These are phyloP conservation scores for Atherinomorus stipes DNA, from an alignment of 2,113 vertebrate genomes.

Conservation along the genomic window DNA sequence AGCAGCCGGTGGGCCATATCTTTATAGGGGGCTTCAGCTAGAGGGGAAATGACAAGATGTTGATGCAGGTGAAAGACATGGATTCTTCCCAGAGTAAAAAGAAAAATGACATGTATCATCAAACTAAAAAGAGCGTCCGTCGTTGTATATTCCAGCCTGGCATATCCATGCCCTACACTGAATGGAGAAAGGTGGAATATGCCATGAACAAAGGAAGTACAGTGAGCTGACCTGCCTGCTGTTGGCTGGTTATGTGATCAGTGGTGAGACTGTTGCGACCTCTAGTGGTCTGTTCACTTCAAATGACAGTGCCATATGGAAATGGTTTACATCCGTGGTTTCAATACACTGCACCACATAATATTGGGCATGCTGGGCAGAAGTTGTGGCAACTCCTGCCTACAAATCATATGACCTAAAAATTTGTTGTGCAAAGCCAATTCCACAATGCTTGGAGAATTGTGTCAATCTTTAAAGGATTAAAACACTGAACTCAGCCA, in stretches of 20 bases:
- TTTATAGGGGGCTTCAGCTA: slow-evolving; percentile 52
- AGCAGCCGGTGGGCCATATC: slow-evolving; percentile 44
- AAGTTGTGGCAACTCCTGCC: slow-evolving; percentile 71
- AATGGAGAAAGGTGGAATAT: not conserved
- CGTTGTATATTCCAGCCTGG: not conserved
- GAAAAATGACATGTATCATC: not conserved
- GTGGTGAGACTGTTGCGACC: slow-evolving; percentile 64
- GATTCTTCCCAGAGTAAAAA: slow-evolving; percentile 21
- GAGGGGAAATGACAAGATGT: slow-evolving; percentile 33
- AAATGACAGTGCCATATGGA: slow-evolving; percentile 65
- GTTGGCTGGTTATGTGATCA: slow-evolving; percentile 25
- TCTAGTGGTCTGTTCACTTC: slow-evolving; percentile 53
- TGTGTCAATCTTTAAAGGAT: slow-evolving; percentile 40
- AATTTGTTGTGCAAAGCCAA: slow-evolving; percentile 49
- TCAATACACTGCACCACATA: slow-evolving; percentile 69
- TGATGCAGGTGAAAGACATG: slow-evolving; percentile 57
- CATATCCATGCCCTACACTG: not conserved
- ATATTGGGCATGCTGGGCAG: slow-evolving; percentile 75
- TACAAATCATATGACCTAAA: slow-evolving; percentile 67
- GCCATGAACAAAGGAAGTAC: not conserved
- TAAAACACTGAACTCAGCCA: slow-evolving; percentile 36
- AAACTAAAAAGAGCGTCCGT: not conserved
- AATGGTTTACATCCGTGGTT: slow-evolving; percentile 75
- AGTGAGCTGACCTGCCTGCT: slow-evolving; percentile 2
- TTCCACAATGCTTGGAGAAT: slow-evolving; percentile 36